Conservation (phyloP, 2,113 vertebrate genomes). For the Triplophysa rosa region DNA sequence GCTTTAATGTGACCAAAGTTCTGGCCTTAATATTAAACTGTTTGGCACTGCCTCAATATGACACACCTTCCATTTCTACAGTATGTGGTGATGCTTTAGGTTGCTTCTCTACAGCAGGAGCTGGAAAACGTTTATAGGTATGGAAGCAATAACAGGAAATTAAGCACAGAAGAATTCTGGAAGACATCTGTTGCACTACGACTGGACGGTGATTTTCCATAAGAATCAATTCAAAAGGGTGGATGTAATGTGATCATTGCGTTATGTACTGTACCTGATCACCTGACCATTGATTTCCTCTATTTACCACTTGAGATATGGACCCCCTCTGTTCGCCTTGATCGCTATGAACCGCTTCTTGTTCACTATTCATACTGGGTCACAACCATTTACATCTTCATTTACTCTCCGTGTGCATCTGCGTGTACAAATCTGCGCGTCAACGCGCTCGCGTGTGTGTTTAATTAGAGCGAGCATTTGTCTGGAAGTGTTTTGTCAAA, state of each 20-base stretch:
- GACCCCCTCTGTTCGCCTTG: neutral
- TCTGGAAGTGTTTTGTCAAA: slow-evolving; percentile 48
- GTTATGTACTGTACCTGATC: neutral
- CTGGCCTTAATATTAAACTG: too few relatives aligned
- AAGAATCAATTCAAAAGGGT: too few relatives aligned
- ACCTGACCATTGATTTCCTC: neutral
- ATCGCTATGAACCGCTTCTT: slow-evolving; percentile 8
- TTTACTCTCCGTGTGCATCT: slow-evolving; percentile 2
- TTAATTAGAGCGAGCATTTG: slow-evolving; percentile 44
- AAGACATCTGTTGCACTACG: too few relatives aligned
- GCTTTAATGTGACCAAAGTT: too few relatives aligned
- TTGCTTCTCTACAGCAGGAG: too few relatives aligned
- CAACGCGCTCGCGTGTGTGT: slow-evolving; percentile 28
- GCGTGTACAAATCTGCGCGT: neutral
- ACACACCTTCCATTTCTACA: too few relatives aligned
- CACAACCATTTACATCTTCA: slow-evolving; percentile 31
- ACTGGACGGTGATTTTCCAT: too few relatives aligned
- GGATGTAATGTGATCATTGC: neutral
- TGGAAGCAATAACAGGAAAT: too few relatives aligned
- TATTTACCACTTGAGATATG: neutral
- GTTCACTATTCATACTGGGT: slow-evolving; percentile 14
- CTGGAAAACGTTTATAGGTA: too few relatives aligned
- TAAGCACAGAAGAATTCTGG: too few relatives aligned
- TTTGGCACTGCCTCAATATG: too few relatives aligned
- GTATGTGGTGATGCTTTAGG: too few relatives aligned